Conservation (phyloP, 2,113 vertebrate genomes). For the Peromyscus californicus region DNA sequence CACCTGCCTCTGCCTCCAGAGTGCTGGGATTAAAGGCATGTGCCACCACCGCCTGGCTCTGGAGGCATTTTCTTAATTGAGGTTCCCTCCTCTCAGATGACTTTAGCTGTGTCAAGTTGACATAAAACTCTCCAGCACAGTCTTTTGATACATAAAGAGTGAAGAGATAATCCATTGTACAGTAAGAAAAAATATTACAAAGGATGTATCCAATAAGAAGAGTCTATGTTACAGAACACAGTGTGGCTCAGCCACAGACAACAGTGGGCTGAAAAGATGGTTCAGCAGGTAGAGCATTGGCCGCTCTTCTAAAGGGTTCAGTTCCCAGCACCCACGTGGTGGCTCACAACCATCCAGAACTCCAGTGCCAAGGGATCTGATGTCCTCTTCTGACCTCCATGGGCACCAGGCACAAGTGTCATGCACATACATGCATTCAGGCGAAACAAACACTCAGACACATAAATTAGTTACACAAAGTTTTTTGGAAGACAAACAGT, state of each 20-base stretch:
- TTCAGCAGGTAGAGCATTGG: neutral
- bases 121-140: neutral
- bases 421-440: neutral
- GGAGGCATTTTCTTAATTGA: neutral
- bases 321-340: neutral
- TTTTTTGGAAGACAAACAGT: neutral
- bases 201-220: neutral
- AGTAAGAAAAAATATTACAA: neutral
- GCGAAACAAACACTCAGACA: neutral
- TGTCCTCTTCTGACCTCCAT: neutral
- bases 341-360: neutral
- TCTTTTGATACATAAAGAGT: neutral
- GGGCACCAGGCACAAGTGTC: neutral
- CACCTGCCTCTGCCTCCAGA: neutral
- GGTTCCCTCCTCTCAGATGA: neutral
- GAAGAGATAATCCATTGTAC: neutral
- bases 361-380: neutral
- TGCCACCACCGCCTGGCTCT: neutral
- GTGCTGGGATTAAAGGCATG: neutral
- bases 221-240: neutral
- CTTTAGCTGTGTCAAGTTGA: neutral
- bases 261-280: neutral
- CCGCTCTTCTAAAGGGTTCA: neutral
- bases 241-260: neutral
- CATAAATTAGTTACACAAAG: neutral